Evolutionary conservation across 2,888 invertebrate species (phyloP).

Genomic region (Cerastis leucographa): DNA sequence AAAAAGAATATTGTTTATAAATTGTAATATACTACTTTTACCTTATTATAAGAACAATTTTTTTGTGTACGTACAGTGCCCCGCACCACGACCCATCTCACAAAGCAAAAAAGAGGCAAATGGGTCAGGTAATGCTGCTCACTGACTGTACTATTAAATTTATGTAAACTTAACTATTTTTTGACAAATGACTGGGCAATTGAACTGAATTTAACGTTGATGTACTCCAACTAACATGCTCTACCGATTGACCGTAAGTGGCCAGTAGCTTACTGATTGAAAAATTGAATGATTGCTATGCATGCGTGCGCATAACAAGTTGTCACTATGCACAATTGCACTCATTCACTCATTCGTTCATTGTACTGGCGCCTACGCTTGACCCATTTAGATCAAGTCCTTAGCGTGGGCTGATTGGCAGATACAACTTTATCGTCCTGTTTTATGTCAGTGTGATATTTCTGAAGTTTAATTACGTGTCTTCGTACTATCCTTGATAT

Average conservation of each 20-base stretch:
- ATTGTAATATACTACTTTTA: not conserved
- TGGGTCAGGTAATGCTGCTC: no score
- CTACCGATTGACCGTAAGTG: conserved; percentile 27
- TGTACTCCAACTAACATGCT: not conserved
- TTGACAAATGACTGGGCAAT: not conserved
- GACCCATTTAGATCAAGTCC: conserved; percentile 44
- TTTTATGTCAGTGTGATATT: conserved; percentile 1
- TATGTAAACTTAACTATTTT: not conserved
- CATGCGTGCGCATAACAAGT: conserved; percentile 37
- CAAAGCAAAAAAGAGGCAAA: no score
- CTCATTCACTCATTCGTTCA: conserved; percentile 38
- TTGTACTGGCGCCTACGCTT: conserved; percentile 49
- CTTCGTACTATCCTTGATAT: not conserved
- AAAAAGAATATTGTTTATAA: not conserved
- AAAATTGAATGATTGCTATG: conserved; percentile 53
- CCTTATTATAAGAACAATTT: no score
- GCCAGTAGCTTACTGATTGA: conserved; percentile 38
- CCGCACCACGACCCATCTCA: no score
- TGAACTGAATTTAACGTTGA: not conserved
- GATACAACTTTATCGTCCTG: conserved; percentile 21
- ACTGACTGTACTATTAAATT: not conserved
- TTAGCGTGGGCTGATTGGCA: conserved; percentile 37
- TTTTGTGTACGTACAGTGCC: not conserved
- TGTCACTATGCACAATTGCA: conserved; percentile 58
- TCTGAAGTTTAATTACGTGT: not conserved